These are phyloP conservation scores for Cheilosia vulpina DNA, from an alignment of 2,888 invertebrate genomes.

Conservation along the genomic window DNA sequence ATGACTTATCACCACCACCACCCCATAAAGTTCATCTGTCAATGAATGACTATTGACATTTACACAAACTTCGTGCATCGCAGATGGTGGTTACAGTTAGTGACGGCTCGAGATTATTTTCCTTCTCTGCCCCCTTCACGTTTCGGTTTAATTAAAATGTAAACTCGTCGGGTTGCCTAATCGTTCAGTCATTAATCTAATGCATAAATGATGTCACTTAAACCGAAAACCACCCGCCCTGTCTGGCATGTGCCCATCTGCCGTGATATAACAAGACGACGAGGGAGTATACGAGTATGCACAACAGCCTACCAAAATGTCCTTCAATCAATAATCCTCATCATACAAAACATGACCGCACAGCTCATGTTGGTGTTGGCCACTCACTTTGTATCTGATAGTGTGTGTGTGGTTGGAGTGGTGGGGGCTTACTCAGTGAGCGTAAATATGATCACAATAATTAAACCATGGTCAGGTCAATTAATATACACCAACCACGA, in stretches of 20 bases:
- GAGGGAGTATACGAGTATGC: not conserved
- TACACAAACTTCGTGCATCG: slow-evolving; percentile 29
- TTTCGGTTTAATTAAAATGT: slow-evolving; percentile 72
- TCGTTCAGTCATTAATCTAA: slow-evolving; percentile 73
- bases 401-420: slow-evolving; percentile 1
- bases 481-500: slow-evolving; percentile 58
- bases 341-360: slow-evolving; percentile 48
- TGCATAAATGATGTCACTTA: slow-evolving; percentile 74
- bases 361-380: slow-evolving; percentile 15
- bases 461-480: slow-evolving; percentile 70
- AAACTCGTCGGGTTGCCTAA: slow-evolving; percentile 70
- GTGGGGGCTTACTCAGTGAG: slow-evolving; percentile 37
- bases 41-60: slow-evolving; percentile 48
- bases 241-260: slow-evolving; percentile 15
- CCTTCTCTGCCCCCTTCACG: not conserved
- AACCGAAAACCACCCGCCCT: slow-evolving; percentile 44
- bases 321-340: slow-evolving; percentile 72
- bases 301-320: slow-evolving; percentile 40
- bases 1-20: slow-evolving; percentile 41
- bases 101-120: slow-evolving; percentile 35
- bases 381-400: not conserved
- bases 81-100: slow-evolving; percentile 50
- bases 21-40: slow-evolving; percentile 47
- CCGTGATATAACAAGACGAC: slow-evolving; percentile 28
- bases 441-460: slow-evolving; percentile 69